phyloP scores from a whole-genome alignment of 2,888 invertebrate genomes.

The Augochlorella aurata region DNA sequence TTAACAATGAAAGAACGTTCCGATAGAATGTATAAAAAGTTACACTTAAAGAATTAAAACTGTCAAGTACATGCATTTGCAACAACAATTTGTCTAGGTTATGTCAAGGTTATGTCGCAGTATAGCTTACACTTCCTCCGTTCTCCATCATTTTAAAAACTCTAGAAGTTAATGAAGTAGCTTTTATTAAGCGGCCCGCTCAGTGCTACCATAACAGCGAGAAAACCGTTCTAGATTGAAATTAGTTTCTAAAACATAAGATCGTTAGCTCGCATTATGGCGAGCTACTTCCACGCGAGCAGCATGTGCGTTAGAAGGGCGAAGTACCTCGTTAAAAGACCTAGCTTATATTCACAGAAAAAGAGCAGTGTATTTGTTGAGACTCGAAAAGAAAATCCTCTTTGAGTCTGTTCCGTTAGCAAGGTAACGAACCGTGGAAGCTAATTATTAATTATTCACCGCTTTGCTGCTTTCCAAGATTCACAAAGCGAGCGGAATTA shows the following conservation, averaged over 20 bases:
- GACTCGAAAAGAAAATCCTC: conserved; percentile 17
- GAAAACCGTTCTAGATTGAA: background rate
- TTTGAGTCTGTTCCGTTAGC: conserved; percentile 46
- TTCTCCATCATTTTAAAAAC: background rate
- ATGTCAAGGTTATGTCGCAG: no score
- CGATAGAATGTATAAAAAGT: no score
- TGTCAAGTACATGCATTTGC: background rate
- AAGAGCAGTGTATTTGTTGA: conserved; percentile 19
- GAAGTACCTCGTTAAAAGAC: background rate
- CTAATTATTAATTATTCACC: conserved; percentile 59
- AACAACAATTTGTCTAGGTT: background rate
- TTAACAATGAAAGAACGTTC: background rate
- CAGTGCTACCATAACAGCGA: background rate
- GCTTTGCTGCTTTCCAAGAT: conserved; percentile 14
- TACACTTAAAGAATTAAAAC: background rate
- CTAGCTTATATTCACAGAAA: background rate
- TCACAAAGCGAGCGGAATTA: background rate
- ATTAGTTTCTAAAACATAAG: background rate
- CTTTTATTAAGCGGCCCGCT: background rate
- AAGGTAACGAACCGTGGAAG: conserved; percentile 39
- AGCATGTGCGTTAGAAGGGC: background rate
- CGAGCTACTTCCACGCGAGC: background rate
- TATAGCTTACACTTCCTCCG: background rate
- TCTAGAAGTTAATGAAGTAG: background rate
- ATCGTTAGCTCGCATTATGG: background rate